A percentile compares a stretch with the other conserved stretches of the same genome.
Evolutionary conservation across 2,797 vertebrate species (phyloP).

Genomic region (Falco concolor): DNA sequence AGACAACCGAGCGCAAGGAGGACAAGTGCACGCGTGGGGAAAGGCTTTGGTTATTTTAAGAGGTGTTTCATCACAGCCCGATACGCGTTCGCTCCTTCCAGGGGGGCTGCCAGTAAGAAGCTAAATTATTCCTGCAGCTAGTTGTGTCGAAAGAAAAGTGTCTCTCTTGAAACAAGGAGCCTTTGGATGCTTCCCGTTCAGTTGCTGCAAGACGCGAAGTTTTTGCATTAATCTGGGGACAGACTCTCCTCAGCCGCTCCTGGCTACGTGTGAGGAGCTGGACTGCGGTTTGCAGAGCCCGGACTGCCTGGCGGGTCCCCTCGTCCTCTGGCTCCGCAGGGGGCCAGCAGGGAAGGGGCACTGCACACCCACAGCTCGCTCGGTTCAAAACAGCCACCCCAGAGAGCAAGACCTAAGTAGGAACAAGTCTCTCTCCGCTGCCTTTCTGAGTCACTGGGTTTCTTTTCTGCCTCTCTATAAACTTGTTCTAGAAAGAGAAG

Average conservation of each 20-base stretch:
- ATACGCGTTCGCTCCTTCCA: background rate
- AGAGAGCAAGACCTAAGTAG: background rate
- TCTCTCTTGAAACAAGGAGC: background rate
- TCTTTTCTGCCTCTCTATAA: background rate
- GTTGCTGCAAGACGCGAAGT: background rate
- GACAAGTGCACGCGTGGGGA: background rate
- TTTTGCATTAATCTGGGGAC: background rate
- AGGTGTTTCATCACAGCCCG: conserved; percentile 16
- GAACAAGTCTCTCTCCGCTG: background rate
- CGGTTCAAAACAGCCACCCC: background rate
- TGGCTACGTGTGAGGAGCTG: background rate
- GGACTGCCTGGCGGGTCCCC: background rate
- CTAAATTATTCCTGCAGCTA: background rate
- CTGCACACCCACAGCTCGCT: background rate
- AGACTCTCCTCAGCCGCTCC: background rate
- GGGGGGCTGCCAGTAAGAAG: conserved; percentile 1
- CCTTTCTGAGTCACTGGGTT: background rate
- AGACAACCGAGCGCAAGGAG: background rate
- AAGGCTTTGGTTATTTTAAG: background rate
- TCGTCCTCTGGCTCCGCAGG: background rate
- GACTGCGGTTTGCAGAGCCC: background rate
- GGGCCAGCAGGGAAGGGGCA: background rate
- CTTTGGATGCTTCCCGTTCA: background rate
- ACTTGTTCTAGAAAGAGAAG: background rate
- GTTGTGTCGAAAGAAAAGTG: background rate